Conservation (phyloP, 2,888 invertebrate genomes). For the Tetragonisca angustula region DNA sequence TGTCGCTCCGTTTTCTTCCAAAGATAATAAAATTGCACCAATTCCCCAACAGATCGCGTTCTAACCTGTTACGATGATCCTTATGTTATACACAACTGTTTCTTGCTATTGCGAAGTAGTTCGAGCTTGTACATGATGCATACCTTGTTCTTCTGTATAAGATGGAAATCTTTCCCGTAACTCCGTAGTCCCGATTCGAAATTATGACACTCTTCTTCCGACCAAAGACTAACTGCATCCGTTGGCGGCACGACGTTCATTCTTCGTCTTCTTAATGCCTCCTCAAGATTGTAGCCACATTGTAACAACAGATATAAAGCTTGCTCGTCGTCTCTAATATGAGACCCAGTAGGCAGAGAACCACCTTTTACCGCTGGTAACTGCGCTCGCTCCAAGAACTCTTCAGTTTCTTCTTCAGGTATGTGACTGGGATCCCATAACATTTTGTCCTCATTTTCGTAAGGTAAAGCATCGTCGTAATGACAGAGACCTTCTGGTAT, state of each 20-base stretch:
- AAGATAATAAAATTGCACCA: slow-evolving; percentile 97
- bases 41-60: slow-evolving; percentile 97
- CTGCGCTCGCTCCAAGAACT: slow-evolving; percentile 89
- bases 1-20: slow-evolving; percentile 99
- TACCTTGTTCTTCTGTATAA: slow-evolving; percentile 96
- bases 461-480: slow-evolving; percentile 97
- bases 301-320: slow-evolving; percentile 95
- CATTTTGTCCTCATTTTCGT: slow-evolving; percentile 97
- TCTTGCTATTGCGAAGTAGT: not conserved
- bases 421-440: slow-evolving; percentile 95
- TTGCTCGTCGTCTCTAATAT: slow-evolving; percentile 94
- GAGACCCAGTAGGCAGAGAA: slow-evolving; percentile 89
- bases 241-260: slow-evolving; percentile 89
- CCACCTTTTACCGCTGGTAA: slow-evolving; percentile 82
- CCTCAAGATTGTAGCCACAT: slow-evolving; percentile 97
- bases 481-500: slow-evolving; percentile 96
- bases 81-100: not conserved
- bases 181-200: slow-evolving; percentile 97
- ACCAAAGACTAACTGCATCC: slow-evolving; percentile 95
- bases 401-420: slow-evolving; percentile 90
- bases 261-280: slow-evolving; percentile 92
- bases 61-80: slow-evolving; percentile 86
- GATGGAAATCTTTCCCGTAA: slow-evolving; percentile 98
- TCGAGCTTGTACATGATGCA: not conserved
- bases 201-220: slow-evolving; percentile 97